phyloP scores from a whole-genome alignment of 1,140 invertebrate genomes.

The Vanessa atalanta region DNA sequence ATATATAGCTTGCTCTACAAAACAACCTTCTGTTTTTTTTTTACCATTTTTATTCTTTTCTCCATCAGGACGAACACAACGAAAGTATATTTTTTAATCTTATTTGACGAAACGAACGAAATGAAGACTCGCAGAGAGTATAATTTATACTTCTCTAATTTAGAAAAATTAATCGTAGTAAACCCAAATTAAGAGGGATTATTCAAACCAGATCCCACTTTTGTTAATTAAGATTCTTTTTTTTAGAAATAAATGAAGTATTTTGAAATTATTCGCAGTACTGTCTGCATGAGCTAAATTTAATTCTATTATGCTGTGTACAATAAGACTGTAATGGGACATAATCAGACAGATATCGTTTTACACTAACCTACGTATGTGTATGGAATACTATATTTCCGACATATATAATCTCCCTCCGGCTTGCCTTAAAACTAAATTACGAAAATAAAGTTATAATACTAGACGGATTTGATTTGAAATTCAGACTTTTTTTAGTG shows the following conservation, averaged over 20 bases:
- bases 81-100: neutral
- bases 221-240: neutral
- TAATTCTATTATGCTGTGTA: conserved; percentile 14
- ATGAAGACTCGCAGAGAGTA: no score
- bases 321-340: conserved; percentile 8
- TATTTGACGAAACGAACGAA: neutral
- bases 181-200: neutral
- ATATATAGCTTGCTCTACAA: neutral
- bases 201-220: neutral
- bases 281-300: neutral
- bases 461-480: no score
- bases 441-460: no score
- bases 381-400: neutral
- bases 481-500: no score
- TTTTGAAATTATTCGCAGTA: neutral
- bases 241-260: neutral
- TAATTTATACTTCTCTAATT: no score
- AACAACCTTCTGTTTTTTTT: neutral
- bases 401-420: neutral
- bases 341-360: neutral
- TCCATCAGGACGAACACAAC: neutral
- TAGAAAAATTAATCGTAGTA: no score
- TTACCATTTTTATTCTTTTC: neutral
- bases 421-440: neutral
- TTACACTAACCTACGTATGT: neutral